Conservation (phyloP, 2,888 invertebrate genomes). For the Eupithecia insigniata region DNA sequence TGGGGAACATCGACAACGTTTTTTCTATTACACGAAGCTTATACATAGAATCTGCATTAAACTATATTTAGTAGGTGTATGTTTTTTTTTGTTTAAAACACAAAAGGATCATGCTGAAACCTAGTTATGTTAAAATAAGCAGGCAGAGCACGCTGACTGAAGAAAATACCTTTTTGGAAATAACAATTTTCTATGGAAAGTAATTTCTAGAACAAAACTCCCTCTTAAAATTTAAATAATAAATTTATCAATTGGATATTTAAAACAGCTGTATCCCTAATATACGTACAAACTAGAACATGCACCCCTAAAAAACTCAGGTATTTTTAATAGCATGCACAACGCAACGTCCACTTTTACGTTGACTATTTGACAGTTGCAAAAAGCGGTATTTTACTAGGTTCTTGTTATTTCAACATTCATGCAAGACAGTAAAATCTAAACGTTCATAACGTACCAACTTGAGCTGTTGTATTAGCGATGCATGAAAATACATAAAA, state of each 20-base stretch:
- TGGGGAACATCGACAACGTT: neutral
- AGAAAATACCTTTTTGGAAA: neutral
- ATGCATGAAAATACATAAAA: conserved; percentile 80
- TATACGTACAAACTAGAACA: neutral
- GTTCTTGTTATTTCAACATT: neutral
- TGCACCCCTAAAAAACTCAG: neutral
- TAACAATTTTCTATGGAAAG: neutral
- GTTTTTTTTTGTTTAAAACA: neutral
- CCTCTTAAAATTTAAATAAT: neutral
- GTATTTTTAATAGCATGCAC: neutral
- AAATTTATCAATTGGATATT: neutral
- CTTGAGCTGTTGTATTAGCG: conserved; percentile 75
- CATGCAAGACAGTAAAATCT: conserved; percentile 29
- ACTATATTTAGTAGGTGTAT: neutral
- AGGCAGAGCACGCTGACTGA: neutral
- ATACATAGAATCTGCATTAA: neutral
- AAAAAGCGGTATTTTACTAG: neutral
- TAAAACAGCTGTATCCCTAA: no score
- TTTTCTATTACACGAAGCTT: conserved; percentile 2
- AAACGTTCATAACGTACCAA: conserved; percentile 69
- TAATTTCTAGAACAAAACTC: neutral
- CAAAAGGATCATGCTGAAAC: neutral
- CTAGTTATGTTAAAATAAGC: conserved; percentile 1
- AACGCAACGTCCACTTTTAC: neutral
- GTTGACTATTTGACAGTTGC: neutral